A percentile compares a stretch with the other conserved stretches of the same genome.
Conservation (phyloP, 2,113 vertebrate genomes). For the Anolis carolinensis region DNA sequence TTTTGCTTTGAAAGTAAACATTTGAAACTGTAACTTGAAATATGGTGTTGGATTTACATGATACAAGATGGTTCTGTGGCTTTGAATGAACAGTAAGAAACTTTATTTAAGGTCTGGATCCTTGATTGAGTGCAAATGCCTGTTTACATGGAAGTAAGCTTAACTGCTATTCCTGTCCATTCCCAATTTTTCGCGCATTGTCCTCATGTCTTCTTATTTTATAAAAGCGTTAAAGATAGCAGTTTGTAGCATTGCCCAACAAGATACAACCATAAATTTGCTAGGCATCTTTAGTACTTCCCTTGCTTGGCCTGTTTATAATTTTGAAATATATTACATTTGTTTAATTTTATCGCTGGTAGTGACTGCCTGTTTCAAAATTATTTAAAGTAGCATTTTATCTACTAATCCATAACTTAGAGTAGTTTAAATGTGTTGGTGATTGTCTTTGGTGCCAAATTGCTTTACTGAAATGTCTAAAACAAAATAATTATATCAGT, state of each 20-base stretch:
- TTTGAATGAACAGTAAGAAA: conserved; percentile 12
- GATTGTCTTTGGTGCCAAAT: not conserved
- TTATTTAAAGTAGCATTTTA: not conserved
- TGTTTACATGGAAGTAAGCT: not conserved
- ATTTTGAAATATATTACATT: not conserved
- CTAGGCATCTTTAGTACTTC: not conserved
- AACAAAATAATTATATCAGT: not conserved
- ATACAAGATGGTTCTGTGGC: not conserved
- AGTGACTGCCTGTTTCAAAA: not conserved
- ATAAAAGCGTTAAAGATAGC: not conserved
- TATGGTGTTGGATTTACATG: not conserved
- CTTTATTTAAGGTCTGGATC: not conserved
- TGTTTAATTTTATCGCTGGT: not conserved
- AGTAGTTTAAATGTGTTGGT: conserved; percentile 11
- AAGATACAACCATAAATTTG: not conserved
- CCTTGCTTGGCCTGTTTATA: not conserved
- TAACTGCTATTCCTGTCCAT: not conserved
- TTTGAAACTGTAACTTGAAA: not conserved
- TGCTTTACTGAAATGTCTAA: conserved; percentile 37
- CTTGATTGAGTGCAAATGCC: too few relatives aligned
- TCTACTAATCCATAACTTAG: not conserved
- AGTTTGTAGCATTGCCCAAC: not conserved
- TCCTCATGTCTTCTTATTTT: not conserved
- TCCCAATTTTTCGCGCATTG: not conserved
- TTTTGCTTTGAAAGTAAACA: conserved; percentile 12